Evolutionary conservation across 2,888 invertebrate species (phyloP).

Genomic region (Selenia dentaria): DNA sequence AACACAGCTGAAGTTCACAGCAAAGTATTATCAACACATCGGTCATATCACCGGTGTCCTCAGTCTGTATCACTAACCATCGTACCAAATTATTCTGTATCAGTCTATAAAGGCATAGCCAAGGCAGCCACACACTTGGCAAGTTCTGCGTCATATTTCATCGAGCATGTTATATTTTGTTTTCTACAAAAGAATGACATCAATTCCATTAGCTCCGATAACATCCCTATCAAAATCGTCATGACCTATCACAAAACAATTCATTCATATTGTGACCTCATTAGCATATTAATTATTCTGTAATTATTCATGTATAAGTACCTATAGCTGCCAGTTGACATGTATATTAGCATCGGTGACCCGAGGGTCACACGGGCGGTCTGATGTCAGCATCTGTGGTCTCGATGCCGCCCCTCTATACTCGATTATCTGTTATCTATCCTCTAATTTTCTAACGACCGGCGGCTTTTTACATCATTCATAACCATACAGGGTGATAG

Average conservation of each 20-base stretch:
- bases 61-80: too few relatives aligned
- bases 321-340: conserved; percentile 43
- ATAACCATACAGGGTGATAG: too few relatives aligned
- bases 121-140: too few relatives aligned
- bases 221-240: conserved; percentile 7
- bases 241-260: conserved; percentile 13
- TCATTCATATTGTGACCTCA: conserved; percentile 29
- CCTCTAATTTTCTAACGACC: conserved; percentile 65
- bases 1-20: too few relatives aligned
- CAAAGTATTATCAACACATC: too few relatives aligned
- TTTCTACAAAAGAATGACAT: conserved; percentile 1
- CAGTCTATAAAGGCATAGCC: too few relatives aligned
- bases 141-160: too few relatives aligned
- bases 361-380: conserved; percentile 59
- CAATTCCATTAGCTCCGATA: conserved; percentile 3
- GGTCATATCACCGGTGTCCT: too few relatives aligned
- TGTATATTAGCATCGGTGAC: conserved; percentile 31
- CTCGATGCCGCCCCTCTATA: conserved; percentile 64
- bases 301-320: conserved; percentile 64
- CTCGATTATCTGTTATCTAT: conserved; percentile 64
- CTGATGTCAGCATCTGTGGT: conserved; percentile 48
- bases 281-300: conserved; percentile 50
- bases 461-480: conserved; percentile 52
- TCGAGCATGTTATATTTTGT: not conserved
- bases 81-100: too few relatives aligned